Conservation (phyloP, 2,113 vertebrate species). For the Xiphophorus hellerii region DNA sequence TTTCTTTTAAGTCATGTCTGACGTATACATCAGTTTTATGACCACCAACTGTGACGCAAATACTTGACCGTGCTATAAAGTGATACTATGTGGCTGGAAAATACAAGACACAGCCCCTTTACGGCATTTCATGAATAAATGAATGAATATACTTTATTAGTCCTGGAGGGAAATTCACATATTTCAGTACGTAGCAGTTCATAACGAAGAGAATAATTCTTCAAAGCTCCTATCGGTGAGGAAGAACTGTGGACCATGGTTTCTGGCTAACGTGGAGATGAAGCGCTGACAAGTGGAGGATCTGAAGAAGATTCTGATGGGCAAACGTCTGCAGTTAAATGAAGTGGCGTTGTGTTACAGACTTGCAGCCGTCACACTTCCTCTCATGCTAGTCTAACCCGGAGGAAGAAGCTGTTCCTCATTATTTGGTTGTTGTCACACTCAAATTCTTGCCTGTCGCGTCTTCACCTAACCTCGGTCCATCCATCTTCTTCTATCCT, state of each 20-base stretch:
- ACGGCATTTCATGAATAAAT: no score
- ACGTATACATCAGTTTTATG: no score
- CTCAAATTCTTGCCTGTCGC: neutral
- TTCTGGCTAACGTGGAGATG: slow-evolving; percentile 39
- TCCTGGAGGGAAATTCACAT: no score
- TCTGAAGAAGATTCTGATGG: neutral
- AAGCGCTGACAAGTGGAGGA: slow-evolving; percentile 22
- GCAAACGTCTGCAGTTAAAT: neutral
- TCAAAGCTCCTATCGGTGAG: neutral
- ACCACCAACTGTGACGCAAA: no score
- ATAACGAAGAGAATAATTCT: neutral
- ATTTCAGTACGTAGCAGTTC: neutral
- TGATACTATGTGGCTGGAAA: no score
- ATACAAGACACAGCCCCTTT: no score
- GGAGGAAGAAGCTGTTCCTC: neutral
- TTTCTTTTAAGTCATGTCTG: no score
- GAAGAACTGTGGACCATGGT: neutral
- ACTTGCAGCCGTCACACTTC: neutral
- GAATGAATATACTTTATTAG: no score
- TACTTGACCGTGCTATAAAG: no score
- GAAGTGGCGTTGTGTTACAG: neutral
- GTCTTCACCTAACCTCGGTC: neutral
- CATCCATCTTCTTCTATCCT: neutral
- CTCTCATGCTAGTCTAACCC: neutral
- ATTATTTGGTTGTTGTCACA: neutral